Percentiles rank a stretch among this genome's conserved stretches.
These are phyloP conservation scores for Drosophila paulistorum DNA, from an alignment of 1,140 invertebrate species.

Conservation along the genomic window DNA sequence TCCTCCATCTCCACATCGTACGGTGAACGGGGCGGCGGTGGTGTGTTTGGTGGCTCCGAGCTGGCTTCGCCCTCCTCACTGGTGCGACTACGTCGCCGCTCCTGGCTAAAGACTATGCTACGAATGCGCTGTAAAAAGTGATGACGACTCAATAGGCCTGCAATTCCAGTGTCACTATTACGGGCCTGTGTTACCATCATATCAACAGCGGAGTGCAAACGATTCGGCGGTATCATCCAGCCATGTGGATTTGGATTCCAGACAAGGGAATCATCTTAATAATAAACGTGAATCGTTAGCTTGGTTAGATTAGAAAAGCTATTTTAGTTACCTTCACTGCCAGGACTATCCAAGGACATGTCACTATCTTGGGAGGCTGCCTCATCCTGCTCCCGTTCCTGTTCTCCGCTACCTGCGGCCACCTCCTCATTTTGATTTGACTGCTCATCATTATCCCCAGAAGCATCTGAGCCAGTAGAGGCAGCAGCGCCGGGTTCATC, in stretches of 20 bases:
- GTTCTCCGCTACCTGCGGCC: conserved; percentile 5
- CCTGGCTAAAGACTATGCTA: conserved; percentile 73
- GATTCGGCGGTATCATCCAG: conserved; percentile 68
- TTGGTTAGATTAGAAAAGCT: no score
- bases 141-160: conserved; percentile 57
- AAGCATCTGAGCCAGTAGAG: background rate
- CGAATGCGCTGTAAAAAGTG: conserved; percentile 72
- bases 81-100: conserved; percentile 52
- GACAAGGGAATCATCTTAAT: conserved; percentile 57
- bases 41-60: conserved; percentile 13
- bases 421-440: background rate
- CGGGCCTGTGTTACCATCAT: conserved; percentile 62
- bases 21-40: conserved; percentile 13
- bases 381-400: conserved; percentile 27
- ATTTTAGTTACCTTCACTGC: conserved; percentile 53
- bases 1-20: conserved; percentile 59
- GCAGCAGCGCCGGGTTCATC: background rate
- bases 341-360: conserved; percentile 68
- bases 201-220: conserved; percentile 57
- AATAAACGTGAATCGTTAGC: background rate
- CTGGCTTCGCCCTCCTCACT: conserved; percentile 37
- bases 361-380: conserved; percentile 36
- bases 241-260: conserved; percentile 45
- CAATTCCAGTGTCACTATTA: conserved; percentile 61
- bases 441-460: conserved; percentile 1